Evolutionary conservation across 2,888 invertebrate genomes (phyloP).

Genomic region (Villa cingulata): DNA sequence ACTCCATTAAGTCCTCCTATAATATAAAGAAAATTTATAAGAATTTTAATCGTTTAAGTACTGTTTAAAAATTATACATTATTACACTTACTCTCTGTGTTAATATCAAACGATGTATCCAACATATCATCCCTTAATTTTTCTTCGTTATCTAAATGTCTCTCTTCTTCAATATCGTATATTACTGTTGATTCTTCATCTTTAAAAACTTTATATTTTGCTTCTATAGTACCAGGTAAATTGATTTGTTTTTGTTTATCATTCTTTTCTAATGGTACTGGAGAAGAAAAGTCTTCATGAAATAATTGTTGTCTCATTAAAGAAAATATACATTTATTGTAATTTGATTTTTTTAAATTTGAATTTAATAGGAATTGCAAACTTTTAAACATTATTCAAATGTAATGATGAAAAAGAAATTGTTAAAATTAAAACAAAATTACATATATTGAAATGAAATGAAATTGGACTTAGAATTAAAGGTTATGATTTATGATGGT

Average conservation of each 20-base stretch:
- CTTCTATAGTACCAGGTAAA: constrained; percentile 34
- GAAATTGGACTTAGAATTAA: no score
- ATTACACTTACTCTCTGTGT: constrained; percentile 41
- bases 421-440: no score
- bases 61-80: neutral
- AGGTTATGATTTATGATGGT: no score
- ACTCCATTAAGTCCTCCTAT: constrained; percentile 72
- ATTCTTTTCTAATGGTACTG: neutral
- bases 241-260: no score
- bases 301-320: neutral
- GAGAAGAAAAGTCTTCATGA: neutral
- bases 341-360: no score
- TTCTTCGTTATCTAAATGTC: constrained; percentile 25
- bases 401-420: no score
- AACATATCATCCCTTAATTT: constrained; percentile 23
- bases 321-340: no score
- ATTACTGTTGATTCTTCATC: constrained; percentile 57
- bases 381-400: no score
- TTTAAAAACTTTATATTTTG: constrained; percentile 55
- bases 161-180: constrained; percentile 60
- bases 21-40: neutral
- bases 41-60: no score
- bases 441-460: no score
- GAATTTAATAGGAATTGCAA: no score
- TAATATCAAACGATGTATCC: constrained; percentile 23